A percentile compares a stretch with the other conserved stretches of the same genome.
These are phyloP conservation scores for Cecropterus lyciades DNA, from an alignment of 1,140 invertebrate genomes.

Conservation along the genomic window DNA sequence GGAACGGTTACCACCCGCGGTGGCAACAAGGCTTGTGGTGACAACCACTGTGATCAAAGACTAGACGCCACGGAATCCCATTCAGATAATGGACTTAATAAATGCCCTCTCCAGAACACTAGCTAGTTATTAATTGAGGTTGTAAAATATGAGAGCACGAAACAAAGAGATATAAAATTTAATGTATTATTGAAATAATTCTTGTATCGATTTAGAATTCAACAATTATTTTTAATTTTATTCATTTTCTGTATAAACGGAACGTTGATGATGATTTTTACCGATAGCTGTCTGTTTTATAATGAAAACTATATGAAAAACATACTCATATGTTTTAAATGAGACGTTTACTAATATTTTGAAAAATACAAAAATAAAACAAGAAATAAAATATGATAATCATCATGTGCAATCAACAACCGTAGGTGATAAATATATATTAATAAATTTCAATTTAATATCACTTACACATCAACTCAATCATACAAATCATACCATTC, in stretches of 20 bases:
- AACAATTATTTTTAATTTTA: not conserved
- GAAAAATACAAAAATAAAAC: no score
- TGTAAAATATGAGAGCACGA: slow-evolving; percentile 17
- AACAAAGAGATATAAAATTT: slow-evolving; percentile 4
- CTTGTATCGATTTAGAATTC: not conserved
- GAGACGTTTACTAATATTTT: no score
- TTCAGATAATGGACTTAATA: slow-evolving; percentile 26
- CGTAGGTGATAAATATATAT: slow-evolving; percentile 4
- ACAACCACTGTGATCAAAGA: slow-evolving; percentile 45
- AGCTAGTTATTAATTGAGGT: slow-evolving; percentile 26
- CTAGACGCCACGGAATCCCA: slow-evolving; percentile 19
- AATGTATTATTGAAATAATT: slow-evolving; percentile 1
- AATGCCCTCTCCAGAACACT: slow-evolving; percentile 19
- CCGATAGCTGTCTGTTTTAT: no score
- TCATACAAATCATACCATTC: slow-evolving; percentile 29
- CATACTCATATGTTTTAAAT: no score
- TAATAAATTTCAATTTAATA: slow-evolving; percentile 8
- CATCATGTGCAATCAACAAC: not conserved
- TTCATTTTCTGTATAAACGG: no score
- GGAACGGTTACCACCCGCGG: slow-evolving; percentile 42
- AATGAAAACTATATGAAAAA: no score
- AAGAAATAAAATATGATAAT: not conserved
- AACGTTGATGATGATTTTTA: no score
- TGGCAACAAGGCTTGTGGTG: slow-evolving; percentile 38
- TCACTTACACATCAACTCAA: slow-evolving; percentile 14